Percentiles rank a stretch among this genome's conserved stretches.
phyloP scores from a whole-genome alignment of 2,113 vertebrate species.

The Acanthochromis polyacanthus region DNA sequence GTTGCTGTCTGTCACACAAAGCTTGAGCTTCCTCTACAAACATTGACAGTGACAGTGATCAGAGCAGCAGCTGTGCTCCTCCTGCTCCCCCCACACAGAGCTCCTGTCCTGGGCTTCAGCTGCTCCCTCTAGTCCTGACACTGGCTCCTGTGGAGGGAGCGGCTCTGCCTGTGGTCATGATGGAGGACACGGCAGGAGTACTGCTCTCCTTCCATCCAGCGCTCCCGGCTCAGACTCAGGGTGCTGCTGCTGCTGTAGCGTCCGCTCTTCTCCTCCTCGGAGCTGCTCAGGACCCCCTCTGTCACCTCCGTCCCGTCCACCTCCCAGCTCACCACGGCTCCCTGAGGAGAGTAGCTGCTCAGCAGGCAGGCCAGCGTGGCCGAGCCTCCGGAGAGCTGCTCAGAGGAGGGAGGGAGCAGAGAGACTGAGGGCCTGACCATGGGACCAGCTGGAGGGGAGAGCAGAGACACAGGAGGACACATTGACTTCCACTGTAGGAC shows the following conservation, averaged over 20 bases:
- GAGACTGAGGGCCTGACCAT: constrained; percentile 46
- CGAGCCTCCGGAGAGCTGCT: constrained; percentile 41
- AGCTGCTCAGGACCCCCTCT: constrained; percentile 51
- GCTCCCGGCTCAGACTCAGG: constrained; percentile 44
- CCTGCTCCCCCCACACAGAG: constrained; percentile 21
- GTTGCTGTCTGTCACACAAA: constrained; percentile 27
- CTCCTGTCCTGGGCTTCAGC: constrained; percentile 29
- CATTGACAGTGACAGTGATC: neutral
- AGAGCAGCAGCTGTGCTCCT: constrained; percentile 7
- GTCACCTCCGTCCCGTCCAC: constrained; percentile 38
- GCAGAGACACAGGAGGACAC: constrained; percentile 24
- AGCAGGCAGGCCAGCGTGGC: constrained; percentile 38
- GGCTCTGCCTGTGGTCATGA: constrained; percentile 19
- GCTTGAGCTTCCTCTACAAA: constrained; percentile 34
- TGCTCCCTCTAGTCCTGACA: constrained; percentile 40
- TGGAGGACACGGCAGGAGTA: constrained; percentile 61
- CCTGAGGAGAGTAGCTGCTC: constrained; percentile 48
- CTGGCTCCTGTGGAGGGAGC: constrained; percentile 49
- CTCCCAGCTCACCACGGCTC: constrained; percentile 41
- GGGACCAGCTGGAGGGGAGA: constrained; percentile 42
- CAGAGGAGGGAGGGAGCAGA: constrained; percentile 52
- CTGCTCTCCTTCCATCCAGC: constrained; percentile 44
- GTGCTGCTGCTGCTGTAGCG: constrained; percentile 53
- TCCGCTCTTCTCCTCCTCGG: constrained; percentile 49
- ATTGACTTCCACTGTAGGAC: neutral